Evolutionary conservation across 2,797 vertebrate genomes (phyloP), one percentile per base, ranked within the genome.

Genomic region (Orestias chungarensis): DNA sequence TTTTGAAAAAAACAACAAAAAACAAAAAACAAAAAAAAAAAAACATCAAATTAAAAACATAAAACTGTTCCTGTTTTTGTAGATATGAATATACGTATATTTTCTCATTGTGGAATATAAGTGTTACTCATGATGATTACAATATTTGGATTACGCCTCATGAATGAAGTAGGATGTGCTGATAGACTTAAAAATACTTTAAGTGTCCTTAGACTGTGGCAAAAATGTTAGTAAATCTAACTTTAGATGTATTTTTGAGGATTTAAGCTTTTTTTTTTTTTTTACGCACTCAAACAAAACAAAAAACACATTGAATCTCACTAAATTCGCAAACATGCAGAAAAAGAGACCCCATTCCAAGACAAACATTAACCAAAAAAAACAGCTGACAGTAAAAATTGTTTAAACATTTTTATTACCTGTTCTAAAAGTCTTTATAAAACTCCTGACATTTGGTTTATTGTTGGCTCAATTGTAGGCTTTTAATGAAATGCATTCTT

Each of bases 261-360:
- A 18, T 50, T 50, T n/a, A n/a, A n/a, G n/a, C 47, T 23, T 52
- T 33, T 35, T 70, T 64, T 42, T 72, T 33, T 68, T 73, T 8
- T 3, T 4, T n/a, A n/a, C n/a, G n/a, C n/a, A n/a, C n/a, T n/a
- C n/a, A n/a, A n/a, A n/a, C n/a, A n/a, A n/a, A n/a, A n/a, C n/a
- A n/a, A n/a, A 27, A 55, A 69, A 0, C 5, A 72, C 18, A 18
- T 31, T 52, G 27, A 29, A 50, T 9, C 14, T 0, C 11, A 75
- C 33, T 71, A 66, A 78, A 72, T 62, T 73, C 52, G 70, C 38
- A 75, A 27, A 52, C 33, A 68, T 27, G 59, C 43, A 57, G 77
- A 71, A 52, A 29, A 12, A 61, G 47, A 8, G 0, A 17, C 15
- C 18, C 15, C 14, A 44, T 15, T 17, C 43, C 43, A 9, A 42